Conservation (phyloP, 2,113 vertebrate genomes). For the Xenopus laevis region DNA sequence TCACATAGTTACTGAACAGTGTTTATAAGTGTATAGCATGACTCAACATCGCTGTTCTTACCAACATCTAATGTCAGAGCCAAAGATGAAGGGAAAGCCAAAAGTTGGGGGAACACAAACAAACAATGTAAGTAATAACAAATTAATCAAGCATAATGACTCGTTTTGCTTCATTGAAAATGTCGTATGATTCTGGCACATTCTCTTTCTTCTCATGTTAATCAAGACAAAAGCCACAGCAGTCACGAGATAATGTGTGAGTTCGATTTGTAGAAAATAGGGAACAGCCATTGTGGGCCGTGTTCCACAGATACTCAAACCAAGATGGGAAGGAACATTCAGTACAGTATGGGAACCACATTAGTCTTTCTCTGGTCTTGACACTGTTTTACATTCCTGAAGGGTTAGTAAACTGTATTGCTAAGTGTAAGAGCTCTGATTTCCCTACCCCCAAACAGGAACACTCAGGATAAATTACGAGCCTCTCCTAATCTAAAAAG, state of each 20-base stretch:
- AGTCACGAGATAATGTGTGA: background rate
- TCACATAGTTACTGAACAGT: slow-evolving; percentile 6
- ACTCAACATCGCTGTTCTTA: slow-evolving; percentile 2
- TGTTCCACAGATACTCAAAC: background rate
- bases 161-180: background rate
- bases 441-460: background rate
- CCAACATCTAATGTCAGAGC: background rate
- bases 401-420: background rate
- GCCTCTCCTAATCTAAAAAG: background rate
- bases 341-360: slow-evolving; percentile 2
- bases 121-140: slow-evolving; percentile 1
- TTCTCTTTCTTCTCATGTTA: background rate
- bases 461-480: background rate
- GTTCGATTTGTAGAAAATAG: background rate
- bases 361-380: background rate
- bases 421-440: background rate
- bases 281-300: background rate
- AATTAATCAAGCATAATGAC: slow-evolving; percentile 1
- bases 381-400: slow-evolving; percentile 1
- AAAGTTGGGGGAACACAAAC: background rate
- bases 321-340: background rate
- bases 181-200: background rate
- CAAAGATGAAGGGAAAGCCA: slow-evolving; percentile 6
- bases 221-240: background rate
- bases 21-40: slow-evolving; percentile 4